phyloP scores from a whole-genome alignment of 2,113 vertebrate species.

The Baryphthengus martii region DNA sequence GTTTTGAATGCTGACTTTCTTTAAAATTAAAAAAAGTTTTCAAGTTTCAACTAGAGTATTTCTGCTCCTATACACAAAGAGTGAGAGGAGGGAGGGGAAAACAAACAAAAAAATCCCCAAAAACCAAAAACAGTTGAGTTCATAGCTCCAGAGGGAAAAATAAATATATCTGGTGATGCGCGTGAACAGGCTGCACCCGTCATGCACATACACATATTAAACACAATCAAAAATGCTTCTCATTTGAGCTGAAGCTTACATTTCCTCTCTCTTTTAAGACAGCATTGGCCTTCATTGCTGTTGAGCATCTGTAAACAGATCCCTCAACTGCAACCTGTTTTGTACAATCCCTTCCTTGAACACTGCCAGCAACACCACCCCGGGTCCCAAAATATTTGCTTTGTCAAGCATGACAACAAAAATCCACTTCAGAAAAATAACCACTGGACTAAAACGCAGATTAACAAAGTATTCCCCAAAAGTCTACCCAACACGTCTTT shows the following conservation, averaged over 20 bases:
- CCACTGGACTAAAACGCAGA: neutral
- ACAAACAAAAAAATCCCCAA: neutral
- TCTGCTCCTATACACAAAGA: neutral
- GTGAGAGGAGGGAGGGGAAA: fast-evolving
- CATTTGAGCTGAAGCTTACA: neutral
- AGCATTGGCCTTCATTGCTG: neutral
- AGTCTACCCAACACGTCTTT: neutral
- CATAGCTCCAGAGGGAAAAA: neutral
- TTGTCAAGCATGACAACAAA: neutral
- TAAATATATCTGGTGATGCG: fast-evolving
- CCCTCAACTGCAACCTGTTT: neutral
- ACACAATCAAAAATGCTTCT: neutral
- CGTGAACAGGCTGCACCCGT: neutral
- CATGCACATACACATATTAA: neutral
- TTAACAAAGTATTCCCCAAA: neutral
- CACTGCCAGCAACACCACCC: neutral
- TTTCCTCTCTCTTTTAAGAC: neutral
- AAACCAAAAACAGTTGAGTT: neutral
- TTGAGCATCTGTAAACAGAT: neutral
- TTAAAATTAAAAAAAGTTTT: neutral
- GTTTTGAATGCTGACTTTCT: neutral
- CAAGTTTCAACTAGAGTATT: neutral
- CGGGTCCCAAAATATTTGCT: neutral
- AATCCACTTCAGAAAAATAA: neutral
- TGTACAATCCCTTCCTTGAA: neutral